Conservation (phyloP, 2,888 invertebrate species). For the Aromia moschata region DNA sequence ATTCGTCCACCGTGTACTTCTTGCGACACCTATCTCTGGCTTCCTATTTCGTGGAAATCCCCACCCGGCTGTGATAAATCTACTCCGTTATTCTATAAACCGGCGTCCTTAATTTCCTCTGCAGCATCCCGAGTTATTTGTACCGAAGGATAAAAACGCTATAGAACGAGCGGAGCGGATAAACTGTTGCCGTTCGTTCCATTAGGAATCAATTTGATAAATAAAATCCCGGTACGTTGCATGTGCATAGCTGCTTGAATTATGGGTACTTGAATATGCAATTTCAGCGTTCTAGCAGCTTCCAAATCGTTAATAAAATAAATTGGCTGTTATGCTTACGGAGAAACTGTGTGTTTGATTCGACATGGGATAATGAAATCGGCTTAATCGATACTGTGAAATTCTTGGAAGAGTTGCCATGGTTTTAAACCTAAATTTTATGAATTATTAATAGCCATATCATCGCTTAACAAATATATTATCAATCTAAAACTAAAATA, state of each 20-base stretch:
- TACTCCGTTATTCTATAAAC: neutral
- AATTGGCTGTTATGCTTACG: no score
- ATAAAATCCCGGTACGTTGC: no score
- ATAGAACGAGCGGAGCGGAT: neutral
- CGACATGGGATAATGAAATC: no score
- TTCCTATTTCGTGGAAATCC: neutral
- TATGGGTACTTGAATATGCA: neutral
- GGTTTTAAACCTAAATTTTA: no score
- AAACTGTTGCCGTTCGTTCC: neutral
- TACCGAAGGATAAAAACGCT: neutral
- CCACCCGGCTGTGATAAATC: neutral
- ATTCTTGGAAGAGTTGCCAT: no score
- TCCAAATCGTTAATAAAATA: neutral
- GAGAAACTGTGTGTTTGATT: no score
- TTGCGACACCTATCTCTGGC: neutral
- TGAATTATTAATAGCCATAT: no score
- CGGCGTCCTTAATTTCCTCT: conserved; percentile 15
- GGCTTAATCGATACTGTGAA: no score
- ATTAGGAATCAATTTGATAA: neutral
- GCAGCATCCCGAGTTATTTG: neutral
- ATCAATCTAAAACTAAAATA: no score
- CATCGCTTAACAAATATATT: no score
- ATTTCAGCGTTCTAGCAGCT: neutral
- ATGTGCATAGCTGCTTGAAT: no score
- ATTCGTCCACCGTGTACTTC: no score